Evolutionary conservation across 2,888 invertebrate genomes (phyloP).

Genomic region (Chloroclysta siterata): DNA sequence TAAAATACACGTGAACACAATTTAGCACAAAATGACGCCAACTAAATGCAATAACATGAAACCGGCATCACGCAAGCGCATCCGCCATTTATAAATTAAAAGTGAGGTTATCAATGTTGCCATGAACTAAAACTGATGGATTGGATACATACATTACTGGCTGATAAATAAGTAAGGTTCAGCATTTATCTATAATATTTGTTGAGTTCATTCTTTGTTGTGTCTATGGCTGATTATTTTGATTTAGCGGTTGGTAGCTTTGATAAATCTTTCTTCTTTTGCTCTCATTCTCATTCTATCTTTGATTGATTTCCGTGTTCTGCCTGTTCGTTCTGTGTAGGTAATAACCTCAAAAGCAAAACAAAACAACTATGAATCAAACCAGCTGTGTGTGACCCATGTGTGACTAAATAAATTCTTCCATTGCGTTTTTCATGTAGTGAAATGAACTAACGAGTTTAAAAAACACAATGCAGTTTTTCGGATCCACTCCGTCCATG

Average conservation of each 20-base stretch:
- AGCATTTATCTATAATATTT: too few relatives aligned
- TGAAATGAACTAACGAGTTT: background rate
- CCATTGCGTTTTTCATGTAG: background rate
- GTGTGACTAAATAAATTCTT: background rate
- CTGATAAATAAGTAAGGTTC: too few relatives aligned
- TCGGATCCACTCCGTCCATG: conserved; percentile 31
- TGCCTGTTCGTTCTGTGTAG: too few relatives aligned
- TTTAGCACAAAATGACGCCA: conserved; percentile 72
- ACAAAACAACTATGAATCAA: background rate
- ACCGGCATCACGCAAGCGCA: conserved; percentile 85
- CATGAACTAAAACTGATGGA: conserved; percentile 32
- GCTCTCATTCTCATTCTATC: too few relatives aligned
- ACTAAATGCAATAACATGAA: conserved; percentile 76
- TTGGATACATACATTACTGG: too few relatives aligned
- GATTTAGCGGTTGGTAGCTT: too few relatives aligned
- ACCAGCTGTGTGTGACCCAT: conserved; percentile 7
- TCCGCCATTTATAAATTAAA: conserved; percentile 77
- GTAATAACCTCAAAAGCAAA: background rate
- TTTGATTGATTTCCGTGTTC: too few relatives aligned
- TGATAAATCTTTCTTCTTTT: too few relatives aligned
- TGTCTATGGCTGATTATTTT: background rate
- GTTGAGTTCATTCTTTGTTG: background rate
- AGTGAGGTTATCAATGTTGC: conserved; percentile 66
- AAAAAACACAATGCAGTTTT: conserved; percentile 10
- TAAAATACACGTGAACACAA: conserved; percentile 62